These are phyloP conservation scores for Leptatherina wallacei DNA, from an alignment of 2,797 vertebrate genomes.

Conservation along the genomic window DNA sequence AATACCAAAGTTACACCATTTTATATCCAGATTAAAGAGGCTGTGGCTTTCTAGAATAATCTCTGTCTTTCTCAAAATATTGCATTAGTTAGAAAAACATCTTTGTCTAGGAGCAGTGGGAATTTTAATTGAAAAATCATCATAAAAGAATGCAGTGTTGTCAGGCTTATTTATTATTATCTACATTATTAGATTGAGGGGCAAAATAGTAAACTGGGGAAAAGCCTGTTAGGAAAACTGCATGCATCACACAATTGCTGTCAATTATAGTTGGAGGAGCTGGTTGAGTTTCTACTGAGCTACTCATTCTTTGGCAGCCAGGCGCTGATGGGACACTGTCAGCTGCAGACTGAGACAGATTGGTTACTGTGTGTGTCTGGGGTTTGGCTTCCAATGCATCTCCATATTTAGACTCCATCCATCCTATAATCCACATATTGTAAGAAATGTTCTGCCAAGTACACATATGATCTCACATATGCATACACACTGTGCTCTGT, in stretches of 20 bases:
- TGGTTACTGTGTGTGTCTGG: slow-evolving; percentile 39
- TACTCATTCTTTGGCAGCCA: slow-evolving; percentile 50
- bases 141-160: slow-evolving; percentile 12
- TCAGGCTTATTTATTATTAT: neutral
- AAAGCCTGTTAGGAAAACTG: slow-evolving; percentile 17
- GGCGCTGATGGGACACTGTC: slow-evolving; percentile 52
- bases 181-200: slow-evolving; percentile 12
- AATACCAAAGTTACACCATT: slow-evolving; percentile 46
- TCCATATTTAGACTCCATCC: slow-evolving; percentile 58
- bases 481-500: slow-evolving; percentile 12
- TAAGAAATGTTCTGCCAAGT: slow-evolving; percentile 9
- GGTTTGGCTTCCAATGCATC: slow-evolving; percentile 24
- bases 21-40: slow-evolving; percentile 52
- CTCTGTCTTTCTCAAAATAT: slow-evolving; percentile 18
- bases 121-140: neutral
- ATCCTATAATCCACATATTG: slow-evolving; percentile 58
- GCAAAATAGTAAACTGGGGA: slow-evolving; percentile 4
- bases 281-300: slow-evolving; percentile 32
- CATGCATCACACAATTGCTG: slow-evolving; percentile 17
- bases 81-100: slow-evolving; percentile 8
- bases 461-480: slow-evolving; percentile 32
- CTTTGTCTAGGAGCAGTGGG: neutral
- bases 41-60: slow-evolving; percentile 34
- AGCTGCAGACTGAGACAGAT: slow-evolving; percentile 61
- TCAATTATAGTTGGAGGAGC: slow-evolving; percentile 48